Evolutionary conservation across 2,113 vertebrate species (phyloP).

Genomic region (Apteryx mantelli): DNA sequence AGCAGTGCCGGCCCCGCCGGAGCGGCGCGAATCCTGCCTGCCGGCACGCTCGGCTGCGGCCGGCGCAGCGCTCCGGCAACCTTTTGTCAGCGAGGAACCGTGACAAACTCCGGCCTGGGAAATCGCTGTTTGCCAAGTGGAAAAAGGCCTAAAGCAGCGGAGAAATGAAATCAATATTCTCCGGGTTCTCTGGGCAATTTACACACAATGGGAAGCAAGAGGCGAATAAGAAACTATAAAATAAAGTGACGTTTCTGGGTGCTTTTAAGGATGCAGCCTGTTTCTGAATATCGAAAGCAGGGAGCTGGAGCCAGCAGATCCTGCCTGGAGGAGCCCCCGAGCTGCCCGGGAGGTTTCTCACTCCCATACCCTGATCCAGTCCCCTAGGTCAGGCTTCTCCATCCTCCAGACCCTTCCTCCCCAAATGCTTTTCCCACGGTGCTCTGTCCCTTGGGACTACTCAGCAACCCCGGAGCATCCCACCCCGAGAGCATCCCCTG

Average conservation of each 20-base stretch:
- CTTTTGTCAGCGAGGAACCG: no score
- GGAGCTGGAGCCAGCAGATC: neutral
- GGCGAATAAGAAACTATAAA: fast-evolving
- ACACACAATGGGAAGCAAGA: neutral
- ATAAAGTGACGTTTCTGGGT: fast-evolving
- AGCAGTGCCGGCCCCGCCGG: neutral
- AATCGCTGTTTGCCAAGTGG: neutral
- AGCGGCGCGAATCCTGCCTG: neutral
- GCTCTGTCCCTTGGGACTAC: neutral
- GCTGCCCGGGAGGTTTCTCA: no score
- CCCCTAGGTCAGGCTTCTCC: no score
- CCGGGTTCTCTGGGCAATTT: no score
- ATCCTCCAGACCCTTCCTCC: no score
- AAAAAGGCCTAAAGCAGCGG: neutral
- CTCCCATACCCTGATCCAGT: no score
- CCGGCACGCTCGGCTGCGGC: neutral
- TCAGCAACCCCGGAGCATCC: neutral
- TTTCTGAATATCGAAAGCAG: neutral
- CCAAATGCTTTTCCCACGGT: no score
- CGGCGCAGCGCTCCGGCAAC: neutral
- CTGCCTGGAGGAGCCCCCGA: no score
- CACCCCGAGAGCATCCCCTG: fast-evolving
- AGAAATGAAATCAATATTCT: fast-evolving
- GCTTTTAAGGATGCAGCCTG: neutral
- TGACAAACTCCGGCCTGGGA: neutral